Percentiles rank a stretch among this genome's conserved stretches.
Evolutionary conservation across 1,140 invertebrate species (phyloP).

Genomic region (Zaprionus capensis): DNA sequence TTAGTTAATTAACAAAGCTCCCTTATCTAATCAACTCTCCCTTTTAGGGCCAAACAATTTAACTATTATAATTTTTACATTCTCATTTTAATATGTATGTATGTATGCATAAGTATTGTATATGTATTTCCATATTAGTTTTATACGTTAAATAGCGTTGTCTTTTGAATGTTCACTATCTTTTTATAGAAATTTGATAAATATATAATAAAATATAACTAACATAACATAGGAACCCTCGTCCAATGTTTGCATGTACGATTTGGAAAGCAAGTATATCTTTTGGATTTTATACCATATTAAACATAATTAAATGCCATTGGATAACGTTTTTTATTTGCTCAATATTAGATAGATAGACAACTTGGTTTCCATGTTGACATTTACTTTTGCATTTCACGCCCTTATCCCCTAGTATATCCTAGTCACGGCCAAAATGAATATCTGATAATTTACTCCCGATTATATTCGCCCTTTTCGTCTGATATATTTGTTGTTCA

Average conservation of each 20-base stretch:
- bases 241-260: no score
- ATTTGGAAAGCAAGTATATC: no score
- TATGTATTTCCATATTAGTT: neutral
- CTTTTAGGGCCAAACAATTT: constrained; percentile 40
- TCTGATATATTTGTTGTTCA: constrained; percentile 40
- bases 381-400: constrained; percentile 48
- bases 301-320: no score
- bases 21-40: constrained; percentile 21
- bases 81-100: no score
- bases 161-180: no score
- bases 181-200: no score
- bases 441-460: constrained; percentile 26
- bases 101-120: no score
- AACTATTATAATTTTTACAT: constrained; percentile 42
- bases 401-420: constrained; percentile 8
- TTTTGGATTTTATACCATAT: no score
- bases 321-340: neutral
- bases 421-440: neutral
- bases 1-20: constrained; percentile 24
- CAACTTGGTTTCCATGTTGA: constrained; percentile 44
- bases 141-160: no score
- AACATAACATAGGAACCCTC: no score
- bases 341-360: constrained; percentile 31
- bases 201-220: no score
- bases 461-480: constrained; percentile 24